Evolutionary conservation across 2,797 vertebrate species (phyloP), one percentile per base, ranked within the genome.

Genomic region (Smutsia gigantea): DNA sequence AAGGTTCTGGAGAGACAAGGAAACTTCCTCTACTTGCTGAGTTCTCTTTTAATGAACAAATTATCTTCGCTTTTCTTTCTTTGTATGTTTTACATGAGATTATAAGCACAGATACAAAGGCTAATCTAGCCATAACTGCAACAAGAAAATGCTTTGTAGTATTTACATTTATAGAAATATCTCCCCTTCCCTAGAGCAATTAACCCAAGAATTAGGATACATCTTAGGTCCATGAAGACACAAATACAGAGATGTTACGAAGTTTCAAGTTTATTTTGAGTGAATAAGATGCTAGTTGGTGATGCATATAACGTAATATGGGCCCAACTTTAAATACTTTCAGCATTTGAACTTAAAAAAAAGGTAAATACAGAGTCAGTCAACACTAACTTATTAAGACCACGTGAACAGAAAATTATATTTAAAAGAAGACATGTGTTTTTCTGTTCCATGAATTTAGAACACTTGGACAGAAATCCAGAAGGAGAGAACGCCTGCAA

Each of bases 31-130:
- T 61, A 53, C 18, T 92, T 72, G 19, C 37, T 68, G 53, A 46
- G 42, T 94, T 96, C 86, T 96, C 42, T 92, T 98, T 97, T 85
- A 63, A 68, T 64, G 96, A 92, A 46, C 15, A 90, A 57, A 86
- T 55, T 74, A 69, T 90, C 64, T 85, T 84, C 7, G 1, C 77
- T 74, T 95, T 96, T 94, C 64, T 97, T 90, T 63, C 46, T 85
- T 77, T 87, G 17, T 75, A 61, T 97, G 34, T 95, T 86, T 97
- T 96, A 55, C 1, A 14, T 95, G 71, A 92, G 12, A 84, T 77
- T 87, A 29, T 89, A n/a, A 96, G 19, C 71, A 94, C 10, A 90
- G 11, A 23, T 69, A 75, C 7, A 74, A 90, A 85, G 46, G n/a
- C 2, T 63, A 78, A 84, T 78, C 87, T 94, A 96, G 55, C 21